Percentiles rank a stretch among this genome's conserved stretches.
Conservation (phyloP, 2,888 invertebrate species). For the Ashinkailepas kermadecensis region DNA sequence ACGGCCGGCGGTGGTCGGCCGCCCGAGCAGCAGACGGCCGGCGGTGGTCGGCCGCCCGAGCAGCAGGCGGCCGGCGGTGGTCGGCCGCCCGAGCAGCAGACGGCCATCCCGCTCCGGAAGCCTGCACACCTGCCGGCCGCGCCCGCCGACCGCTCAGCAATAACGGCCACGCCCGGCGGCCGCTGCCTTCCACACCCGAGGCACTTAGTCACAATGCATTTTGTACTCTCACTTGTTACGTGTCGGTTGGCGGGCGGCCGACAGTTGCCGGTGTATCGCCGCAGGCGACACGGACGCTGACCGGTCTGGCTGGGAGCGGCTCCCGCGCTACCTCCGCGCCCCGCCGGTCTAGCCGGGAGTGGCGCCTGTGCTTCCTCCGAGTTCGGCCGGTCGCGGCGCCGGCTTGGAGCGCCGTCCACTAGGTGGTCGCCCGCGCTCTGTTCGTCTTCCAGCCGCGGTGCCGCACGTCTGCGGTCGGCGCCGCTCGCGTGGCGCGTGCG, state of each 20-base stretch:
- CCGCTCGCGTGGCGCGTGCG: background rate
- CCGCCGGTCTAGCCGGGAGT: background rate
- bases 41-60: too few relatives aligned
- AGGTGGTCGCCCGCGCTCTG: background rate
- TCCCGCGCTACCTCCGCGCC: background rate
- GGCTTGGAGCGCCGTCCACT: background rate
- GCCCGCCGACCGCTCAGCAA: background rate
- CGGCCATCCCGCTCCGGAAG: background rate
- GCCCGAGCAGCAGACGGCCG: too few relatives aligned
- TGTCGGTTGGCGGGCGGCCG: background rate
- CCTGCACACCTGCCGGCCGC: background rate
- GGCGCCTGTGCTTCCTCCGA: background rate
- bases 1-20: too few relatives aligned
- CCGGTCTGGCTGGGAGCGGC: too few relatives aligned
- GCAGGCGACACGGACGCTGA: background rate
- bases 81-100: too few relatives aligned
- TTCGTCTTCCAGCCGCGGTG: background rate
- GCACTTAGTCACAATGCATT: background rate
- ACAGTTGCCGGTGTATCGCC: background rate
- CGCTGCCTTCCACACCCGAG: background rate
- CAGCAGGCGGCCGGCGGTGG: too few relatives aligned
- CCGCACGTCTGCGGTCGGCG: too few relatives aligned
- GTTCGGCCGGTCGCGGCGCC: background rate
- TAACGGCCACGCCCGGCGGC: background rate
- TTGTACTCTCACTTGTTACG: background rate